Conservation (phyloP, 2,113 vertebrate genomes). For the Neogobius melanostomus region DNA sequence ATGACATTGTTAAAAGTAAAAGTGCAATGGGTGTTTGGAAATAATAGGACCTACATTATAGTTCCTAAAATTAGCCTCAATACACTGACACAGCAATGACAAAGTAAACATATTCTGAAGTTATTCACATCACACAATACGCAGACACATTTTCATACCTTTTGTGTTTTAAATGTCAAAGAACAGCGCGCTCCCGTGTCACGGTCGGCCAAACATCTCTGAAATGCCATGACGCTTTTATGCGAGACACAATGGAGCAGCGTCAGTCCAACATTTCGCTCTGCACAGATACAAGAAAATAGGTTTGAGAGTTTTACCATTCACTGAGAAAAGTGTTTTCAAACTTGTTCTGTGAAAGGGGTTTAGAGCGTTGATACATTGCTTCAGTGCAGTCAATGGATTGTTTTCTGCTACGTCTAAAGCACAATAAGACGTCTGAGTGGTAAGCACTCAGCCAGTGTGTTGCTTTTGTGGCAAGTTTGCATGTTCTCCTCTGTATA, state of each 20-base stretch:
- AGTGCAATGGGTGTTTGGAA: no score
- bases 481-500: no score
- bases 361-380: not conserved
- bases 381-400: not conserved
- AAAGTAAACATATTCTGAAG: not conserved
- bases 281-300: conserved; percentile 3
- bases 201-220: not conserved
- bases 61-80: not conserved
- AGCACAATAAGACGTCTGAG: not conserved
- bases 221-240: conserved; percentile 1
- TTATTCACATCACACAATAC: not conserved
- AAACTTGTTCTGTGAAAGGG: not conserved
- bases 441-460: no score
- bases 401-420: not conserved
- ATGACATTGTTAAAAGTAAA: no score
- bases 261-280: not conserved
- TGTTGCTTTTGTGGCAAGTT: no score
- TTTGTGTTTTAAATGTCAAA: conserved; percentile 7
- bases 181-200: not conserved
- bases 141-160: not conserved
- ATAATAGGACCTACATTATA: no score
- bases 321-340: not conserved
- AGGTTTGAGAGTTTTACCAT: not conserved
- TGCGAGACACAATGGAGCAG: not conserved
- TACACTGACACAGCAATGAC: not conserved